Percentiles rank a stretch among this genome's conserved stretches.
Evolutionary conservation across 1,140 invertebrate species (phyloP).

Genomic region (Aphelenchoides fujianensis): DNA sequence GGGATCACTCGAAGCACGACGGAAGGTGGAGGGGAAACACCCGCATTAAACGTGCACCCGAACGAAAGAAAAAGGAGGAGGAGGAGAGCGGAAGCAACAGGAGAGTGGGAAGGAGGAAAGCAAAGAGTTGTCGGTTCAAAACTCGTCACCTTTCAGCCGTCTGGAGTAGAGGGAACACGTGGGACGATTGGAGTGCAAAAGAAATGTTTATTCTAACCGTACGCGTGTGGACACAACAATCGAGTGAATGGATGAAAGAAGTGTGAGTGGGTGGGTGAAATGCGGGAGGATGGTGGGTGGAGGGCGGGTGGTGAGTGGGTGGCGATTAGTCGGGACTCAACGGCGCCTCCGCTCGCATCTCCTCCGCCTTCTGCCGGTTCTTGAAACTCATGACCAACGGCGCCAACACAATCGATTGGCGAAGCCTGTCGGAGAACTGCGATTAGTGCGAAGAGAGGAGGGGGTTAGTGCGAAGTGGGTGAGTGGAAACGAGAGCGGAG

Average conservation of each 20-base stretch:
- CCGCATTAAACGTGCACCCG: background rate
- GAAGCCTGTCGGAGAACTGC: background rate
- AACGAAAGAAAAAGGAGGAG: background rate
- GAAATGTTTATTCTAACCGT: no score
- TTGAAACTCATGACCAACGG: constrained; percentile 6
- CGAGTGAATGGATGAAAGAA: no score
- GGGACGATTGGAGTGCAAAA: background rate
- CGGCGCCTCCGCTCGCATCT: background rate
- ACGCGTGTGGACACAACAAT: no score
- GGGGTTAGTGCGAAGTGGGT: constrained; percentile 10
- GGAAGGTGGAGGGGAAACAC: background rate
- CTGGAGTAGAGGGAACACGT: no score
- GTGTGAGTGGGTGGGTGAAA: no score
- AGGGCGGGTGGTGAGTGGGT: no score
- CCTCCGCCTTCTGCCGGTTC: background rate
- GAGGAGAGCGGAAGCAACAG: background rate
- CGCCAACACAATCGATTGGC: background rate
- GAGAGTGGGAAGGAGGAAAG: background rate
- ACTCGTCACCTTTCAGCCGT: no score
- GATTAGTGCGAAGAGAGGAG: constrained; percentile 6
- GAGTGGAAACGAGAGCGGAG: no score
- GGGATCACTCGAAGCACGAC: background rate
- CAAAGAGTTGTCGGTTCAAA: no score
- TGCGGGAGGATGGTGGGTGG: no score
- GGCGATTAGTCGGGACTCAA: constrained; percentile 3